Base-by-base conservation (phyloP, 2,888 invertebrate species). In the Caenorhabditis sp. region DNA sequence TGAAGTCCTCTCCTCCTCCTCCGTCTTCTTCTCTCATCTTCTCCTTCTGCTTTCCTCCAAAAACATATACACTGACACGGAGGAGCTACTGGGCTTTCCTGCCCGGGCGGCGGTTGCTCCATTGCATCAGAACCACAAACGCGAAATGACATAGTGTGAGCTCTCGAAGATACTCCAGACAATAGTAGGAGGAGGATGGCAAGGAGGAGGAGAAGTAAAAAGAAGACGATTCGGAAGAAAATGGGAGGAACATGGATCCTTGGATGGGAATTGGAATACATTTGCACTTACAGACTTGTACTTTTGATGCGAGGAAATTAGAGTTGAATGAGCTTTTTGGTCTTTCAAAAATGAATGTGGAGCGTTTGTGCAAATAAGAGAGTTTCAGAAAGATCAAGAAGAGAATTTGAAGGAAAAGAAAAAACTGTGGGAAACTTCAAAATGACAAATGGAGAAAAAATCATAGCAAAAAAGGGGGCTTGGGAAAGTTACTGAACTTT, bases 111-210 rank as follows among this genome's bases (percentile, higher is more conserved):
- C 38, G 38, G 41, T 51, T 49, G 44, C 64, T 64, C 49, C 66
- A 35, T 22, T 44, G 63, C 63, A 63, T 44, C 63, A 41, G 19
- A 16, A 12, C 44, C 54, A 6, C 26, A 47, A 49, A n/a, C 64
- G 47, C 47, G 28, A 28, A 51, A 66, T 51, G 54, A 68, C 51
- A 68, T 47, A 72, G 70, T 70, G 44, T 58, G 70, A 58, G 58
- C 26, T 44, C 44, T 35, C 54, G 28, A 58, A 38, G 38, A 70
- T 70, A 58, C 70, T 58, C 24, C 58, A 70, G 70, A 70, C 70
- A 70, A 58, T 70, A 56, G 69, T 56, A 59, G 59, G 49, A 49
- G 59, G 44, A 61, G 59, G 49, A 22, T 49, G 35, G 26, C 22
- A 35, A 38, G 19, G 49, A 26, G 63, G 63, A 47, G 70, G 35